A percentile compares a stretch with the other conserved stretches of the same genome.
Conservation (phyloP, 2,888 invertebrate genomes). For the Helleia helle region DNA sequence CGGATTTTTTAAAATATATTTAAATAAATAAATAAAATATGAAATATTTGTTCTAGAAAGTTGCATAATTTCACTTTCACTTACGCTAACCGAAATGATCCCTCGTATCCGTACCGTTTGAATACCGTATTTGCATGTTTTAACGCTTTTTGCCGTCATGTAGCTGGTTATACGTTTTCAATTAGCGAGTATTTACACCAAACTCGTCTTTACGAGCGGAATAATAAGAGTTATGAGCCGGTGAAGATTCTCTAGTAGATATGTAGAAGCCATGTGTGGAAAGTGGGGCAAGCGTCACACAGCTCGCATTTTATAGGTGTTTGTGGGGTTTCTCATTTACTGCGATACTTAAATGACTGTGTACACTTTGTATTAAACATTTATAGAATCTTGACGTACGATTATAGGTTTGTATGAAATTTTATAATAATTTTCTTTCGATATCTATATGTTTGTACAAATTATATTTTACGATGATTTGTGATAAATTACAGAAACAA, state of each 20-base stretch:
- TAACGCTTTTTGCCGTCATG: conserved; percentile 40
- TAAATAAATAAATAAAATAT: background rate
- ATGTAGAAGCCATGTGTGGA: conserved; percentile 57
- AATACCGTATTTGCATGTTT: conserved; percentile 52
- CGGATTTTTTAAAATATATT: no score
- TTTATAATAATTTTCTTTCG: no score
- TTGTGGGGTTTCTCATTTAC: conserved; percentile 50
- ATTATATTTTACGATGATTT: no score
- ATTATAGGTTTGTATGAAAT: no score
- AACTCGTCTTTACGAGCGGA: conserved; percentile 38
- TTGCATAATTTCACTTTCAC: conserved; percentile 72
- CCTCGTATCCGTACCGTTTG: conserved; percentile 51
- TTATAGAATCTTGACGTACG: background rate
- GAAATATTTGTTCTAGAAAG: conserved; percentile 42
- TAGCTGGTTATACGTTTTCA: conserved; percentile 32
- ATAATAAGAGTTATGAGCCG: conserved; percentile 25
- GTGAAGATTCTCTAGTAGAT: conserved; percentile 32
- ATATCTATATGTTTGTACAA: no score
- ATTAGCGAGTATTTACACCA: conserved; percentile 21
- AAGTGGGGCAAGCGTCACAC: conserved; percentile 68
- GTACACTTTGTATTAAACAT: conserved; percentile 12
- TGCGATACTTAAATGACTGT: conserved; percentile 31
- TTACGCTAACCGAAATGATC: conserved; percentile 46
- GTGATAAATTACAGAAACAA: no score
- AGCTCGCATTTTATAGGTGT: conserved; percentile 61